Evolutionary conservation across 92 coral and sea anemone species (phyloP).

Genomic region (Desmophyllum pertusum): DNA sequence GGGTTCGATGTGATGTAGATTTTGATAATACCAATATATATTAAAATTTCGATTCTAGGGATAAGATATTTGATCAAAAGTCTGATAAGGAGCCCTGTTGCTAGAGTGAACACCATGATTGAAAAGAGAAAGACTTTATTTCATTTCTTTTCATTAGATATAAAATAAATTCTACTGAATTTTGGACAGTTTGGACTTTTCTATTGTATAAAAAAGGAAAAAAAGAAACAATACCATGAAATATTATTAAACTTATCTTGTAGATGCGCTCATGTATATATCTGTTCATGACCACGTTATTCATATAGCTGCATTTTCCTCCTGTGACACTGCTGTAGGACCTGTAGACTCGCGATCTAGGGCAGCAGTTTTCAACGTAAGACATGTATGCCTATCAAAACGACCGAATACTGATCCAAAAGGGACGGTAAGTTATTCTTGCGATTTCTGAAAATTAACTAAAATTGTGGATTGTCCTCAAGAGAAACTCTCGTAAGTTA

Average conservation of each 20-base stretch:
- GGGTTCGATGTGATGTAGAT: not conserved
- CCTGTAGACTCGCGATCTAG: no score
- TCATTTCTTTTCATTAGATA: not conserved
- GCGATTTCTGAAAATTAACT: not conserved
- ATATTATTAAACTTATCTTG: not conserved
- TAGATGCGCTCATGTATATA: not conserved
- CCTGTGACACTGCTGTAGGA: no score
- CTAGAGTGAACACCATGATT: not conserved
- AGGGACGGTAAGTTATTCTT: not conserved
- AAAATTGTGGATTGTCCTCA: no score
- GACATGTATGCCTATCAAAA: not conserved
- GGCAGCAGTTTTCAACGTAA: not conserved
- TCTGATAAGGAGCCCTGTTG: not conserved
- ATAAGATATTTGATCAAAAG: not conserved
- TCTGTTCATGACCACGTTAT: not conserved
- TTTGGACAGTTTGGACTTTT: not conserved
- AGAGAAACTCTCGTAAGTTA: not conserved
- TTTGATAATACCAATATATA: not conserved
- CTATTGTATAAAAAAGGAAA: not conserved
- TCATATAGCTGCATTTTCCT: no score
- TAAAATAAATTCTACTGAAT: not conserved
- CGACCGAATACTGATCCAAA: not conserved
- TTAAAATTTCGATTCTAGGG: not conserved
- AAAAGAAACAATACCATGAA: not conserved
- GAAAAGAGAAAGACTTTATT: not conserved